Evolutionary conservation across 2,888 invertebrate genomes (phyloP), one percentile per base, ranked within the genome.

Genomic region (Rhopalosiphum nymphaeae): DNA sequence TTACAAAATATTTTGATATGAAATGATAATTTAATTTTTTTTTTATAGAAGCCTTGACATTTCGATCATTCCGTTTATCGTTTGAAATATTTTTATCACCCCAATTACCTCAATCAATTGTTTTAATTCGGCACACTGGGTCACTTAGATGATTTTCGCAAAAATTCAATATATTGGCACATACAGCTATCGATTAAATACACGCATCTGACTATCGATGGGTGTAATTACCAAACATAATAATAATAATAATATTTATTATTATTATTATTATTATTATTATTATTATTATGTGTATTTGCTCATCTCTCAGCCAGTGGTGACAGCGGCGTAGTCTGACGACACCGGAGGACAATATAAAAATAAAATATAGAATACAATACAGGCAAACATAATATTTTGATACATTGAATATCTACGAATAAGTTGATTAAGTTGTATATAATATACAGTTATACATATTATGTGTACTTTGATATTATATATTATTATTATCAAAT

Each of bases 221-320:
- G 10, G 53, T n/a, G 53, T 53, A 49, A 53, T n/a, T 49, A 36
- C 21, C 10, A 9, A 78, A 44, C 29, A 29, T 88, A 88, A 78
- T 78, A 78, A 78, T 78, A 78, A 29, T 57, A 89, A 3, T n/a
- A 89, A 5, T n/a, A n/a, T n/a, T n/a, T n/a, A n/a, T n/a, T 46
- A 46, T 46, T 46, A 46, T 49, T 49, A 49, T 49, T 49, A 13
- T 53, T 53, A 21, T 53, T 53, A 21, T 53, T 53, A 53, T 53
- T 53, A 53, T 90, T 90, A 90, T 67, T 53, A 84, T 42, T 56
- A n/a, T n/a, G 21, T 21, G 36, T 13, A 29, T 46, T 57, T 92
- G 87, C 13, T 87, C 92, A 92, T 92, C 86, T 86, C 92, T 86
- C 92, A 91, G 91, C 84, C 25, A 84, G 91, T 91, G 53, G 84